Evolutionary conservation across 2,797 vertebrate species (phyloP), one percentile per base, ranked within the genome.

Genomic region (Cichlasoma orientale): DNA sequence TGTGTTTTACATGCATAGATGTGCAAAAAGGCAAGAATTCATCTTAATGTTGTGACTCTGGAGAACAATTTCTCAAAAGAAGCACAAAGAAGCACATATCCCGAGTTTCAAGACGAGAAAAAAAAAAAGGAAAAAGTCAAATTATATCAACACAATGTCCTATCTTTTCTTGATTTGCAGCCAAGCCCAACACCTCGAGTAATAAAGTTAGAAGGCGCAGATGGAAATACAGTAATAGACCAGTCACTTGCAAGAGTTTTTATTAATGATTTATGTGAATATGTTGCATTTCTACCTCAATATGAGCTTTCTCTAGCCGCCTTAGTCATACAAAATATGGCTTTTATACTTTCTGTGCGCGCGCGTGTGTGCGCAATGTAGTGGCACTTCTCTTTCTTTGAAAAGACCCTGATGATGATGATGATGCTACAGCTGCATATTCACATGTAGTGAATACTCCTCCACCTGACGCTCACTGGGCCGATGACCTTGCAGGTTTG

Each of bases 391-490:
- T 66, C 54, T 66, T 61, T 53, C 56, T 27, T n/a, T 57, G 4
- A 71, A 41, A 72, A 52, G 25, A 73, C 23, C 18, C 47, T 86
- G 56, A 68, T 68, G 41, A 68, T 68, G 63, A 71, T 16, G n/a
- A 68, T 68, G 63, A 71, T 16, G n/a, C 14, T 55, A n/a, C 29
- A 56, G 56, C 27, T 50, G 25, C 10, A 50, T 10, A 47, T 19
- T 68, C 41, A 50, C 41, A 27, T 68, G 41, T 19, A n/a, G 25
- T 68, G 41, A 50, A 68, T n/a, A 29, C 63, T 68, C 63, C 41
- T 50, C 41, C 3, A 18, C 63, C 63, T 50, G 27, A 68, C 18
- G 19, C 25, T 50, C n/a, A 68, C 63, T 4, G 3, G 2, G 47
- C 47, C 7, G 31, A 63, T 21, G 23, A 75, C 27, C 23, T 54